phyloP scores from a whole-genome alignment of 2,888 invertebrate species.

The Hipparchia sbordonii region DNA sequence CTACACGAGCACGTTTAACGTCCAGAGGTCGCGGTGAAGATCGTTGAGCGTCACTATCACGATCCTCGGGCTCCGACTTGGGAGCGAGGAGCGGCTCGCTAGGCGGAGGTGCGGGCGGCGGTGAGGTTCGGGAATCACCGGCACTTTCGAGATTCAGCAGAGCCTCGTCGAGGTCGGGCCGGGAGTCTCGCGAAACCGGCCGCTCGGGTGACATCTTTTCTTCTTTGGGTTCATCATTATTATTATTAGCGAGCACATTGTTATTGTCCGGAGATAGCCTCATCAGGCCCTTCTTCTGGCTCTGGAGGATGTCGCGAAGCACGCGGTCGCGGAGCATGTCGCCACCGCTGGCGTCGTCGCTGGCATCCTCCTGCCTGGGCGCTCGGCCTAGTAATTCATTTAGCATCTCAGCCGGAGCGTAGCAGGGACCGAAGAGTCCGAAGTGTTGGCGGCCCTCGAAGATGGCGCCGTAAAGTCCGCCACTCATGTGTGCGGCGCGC shows the following conservation, averaged over 20 bases:
- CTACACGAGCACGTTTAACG: conserved; percentile 95
- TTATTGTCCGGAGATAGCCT: conserved; percentile 84
- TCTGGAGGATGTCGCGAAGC: conserved; percentile 94
- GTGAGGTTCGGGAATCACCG: conserved; percentile 72
- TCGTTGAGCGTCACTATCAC: conserved; percentile 83
- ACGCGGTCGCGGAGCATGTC: conserved; percentile 89
- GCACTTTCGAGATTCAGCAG: conserved; percentile 84
- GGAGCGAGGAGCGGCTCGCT: conserved; percentile 83
- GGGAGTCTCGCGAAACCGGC: conserved; percentile 85
- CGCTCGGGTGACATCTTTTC: conserved; percentile 82
- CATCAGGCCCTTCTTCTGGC: conserved; percentile 91
- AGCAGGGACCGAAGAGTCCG: conserved; percentile 92
- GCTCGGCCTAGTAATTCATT: conserved; percentile 94
- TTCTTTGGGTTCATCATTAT: conserved; percentile 82
- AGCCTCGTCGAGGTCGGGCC: conserved; percentile 84
- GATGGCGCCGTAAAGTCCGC: conserved; percentile 94
- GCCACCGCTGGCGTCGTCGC: conserved; percentile 78
- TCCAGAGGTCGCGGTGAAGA: conserved; percentile 86
- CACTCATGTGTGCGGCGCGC: conserved; percentile 91
- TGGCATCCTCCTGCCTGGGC: conserved; percentile 86
- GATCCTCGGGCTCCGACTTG: conserved; percentile 86
- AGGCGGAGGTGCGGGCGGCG: conserved; percentile 82
- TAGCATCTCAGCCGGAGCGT: conserved; percentile 95
- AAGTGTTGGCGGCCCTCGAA: conserved; percentile 91
- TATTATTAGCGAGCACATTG: conserved; percentile 82